A percentile compares a stretch with the other conserved stretches of the same genome.
Conservation (phyloP, 2,113 vertebrate genomes). For the Lasiurus borealis region DNA sequence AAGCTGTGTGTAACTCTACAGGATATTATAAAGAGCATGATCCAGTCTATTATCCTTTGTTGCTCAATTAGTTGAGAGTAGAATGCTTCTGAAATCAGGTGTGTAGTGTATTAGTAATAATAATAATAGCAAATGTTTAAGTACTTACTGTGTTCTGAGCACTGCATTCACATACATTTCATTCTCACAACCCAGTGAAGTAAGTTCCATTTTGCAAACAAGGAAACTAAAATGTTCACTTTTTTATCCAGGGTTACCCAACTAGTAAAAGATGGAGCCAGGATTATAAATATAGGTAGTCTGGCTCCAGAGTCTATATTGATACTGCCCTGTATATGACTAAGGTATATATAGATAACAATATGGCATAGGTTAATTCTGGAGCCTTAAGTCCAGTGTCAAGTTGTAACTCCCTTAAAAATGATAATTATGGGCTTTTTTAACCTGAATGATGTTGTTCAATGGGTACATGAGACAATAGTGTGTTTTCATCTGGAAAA, state of each 20-base stretch:
- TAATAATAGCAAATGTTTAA: neutral
- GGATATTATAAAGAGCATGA: neutral
- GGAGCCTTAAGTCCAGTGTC: neutral
- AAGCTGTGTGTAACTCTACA: neutral
- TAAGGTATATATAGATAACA: neutral
- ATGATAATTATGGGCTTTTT: neutral
- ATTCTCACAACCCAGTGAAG: neutral
- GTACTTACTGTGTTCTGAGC: neutral
- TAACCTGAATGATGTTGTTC: slow-evolving; percentile 16
- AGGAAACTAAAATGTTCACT: neutral
- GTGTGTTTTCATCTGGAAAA: slow-evolving; percentile 31
- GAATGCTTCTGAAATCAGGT: neutral
- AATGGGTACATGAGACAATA: slow-evolving; percentile 34
- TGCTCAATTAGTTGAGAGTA: neutral
- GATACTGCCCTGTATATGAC: neutral
- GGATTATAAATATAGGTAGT: neutral
- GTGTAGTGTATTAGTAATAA: neutral
- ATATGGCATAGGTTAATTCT: neutral
- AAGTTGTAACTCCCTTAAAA: slow-evolving; percentile 46
- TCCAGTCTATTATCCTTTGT: neutral
- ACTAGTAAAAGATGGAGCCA: neutral
- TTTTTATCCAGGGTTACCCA: neutral
- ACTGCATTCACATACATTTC: neutral
- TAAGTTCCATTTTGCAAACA: neutral
- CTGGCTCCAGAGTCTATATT: neutral